These are phyloP conservation scores for Chaunax sp. DNA, from an alignment of 2,797 vertebrate species.

Conservation along the genomic window DNA sequence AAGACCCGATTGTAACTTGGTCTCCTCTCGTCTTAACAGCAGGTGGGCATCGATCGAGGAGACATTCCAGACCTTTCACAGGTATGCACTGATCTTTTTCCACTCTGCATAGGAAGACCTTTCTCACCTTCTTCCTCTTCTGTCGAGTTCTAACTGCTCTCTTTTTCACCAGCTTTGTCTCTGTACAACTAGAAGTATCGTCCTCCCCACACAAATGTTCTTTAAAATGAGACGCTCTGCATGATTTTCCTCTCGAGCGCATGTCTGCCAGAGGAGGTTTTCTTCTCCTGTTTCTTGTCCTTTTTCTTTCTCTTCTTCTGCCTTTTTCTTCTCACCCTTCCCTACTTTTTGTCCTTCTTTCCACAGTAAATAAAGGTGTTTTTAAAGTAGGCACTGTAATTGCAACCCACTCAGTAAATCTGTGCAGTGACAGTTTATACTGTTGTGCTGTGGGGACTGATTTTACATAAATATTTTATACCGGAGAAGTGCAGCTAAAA, in stretches of 20 bases:
- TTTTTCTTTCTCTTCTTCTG: constrained; percentile 39
- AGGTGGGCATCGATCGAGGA: constrained; percentile 99
- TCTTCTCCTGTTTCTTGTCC: constrained; percentile 46
- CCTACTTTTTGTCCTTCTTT: constrained; percentile 55
- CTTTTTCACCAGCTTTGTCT: constrained; percentile 45
- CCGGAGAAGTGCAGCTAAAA: constrained; percentile 52
- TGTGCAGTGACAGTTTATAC: constrained; percentile 54
- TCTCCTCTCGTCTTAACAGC: constrained; percentile 82
- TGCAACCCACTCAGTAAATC: constrained; percentile 30
- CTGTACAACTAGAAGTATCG: constrained; percentile 26
- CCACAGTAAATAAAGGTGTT: constrained; percentile 87
- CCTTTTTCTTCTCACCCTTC: constrained; percentile 52
- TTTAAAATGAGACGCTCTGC: constrained; percentile 63
- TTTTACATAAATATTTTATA: constrained; percentile 38
- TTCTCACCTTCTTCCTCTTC: constrained; percentile 21
- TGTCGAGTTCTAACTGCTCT: constrained; percentile 28
- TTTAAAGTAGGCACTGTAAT: constrained; percentile 23
- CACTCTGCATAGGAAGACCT: constrained; percentile 1
- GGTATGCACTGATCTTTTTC: constrained; percentile 77
- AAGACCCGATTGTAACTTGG: constrained; percentile 2
- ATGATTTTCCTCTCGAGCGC: constrained; percentile 75
- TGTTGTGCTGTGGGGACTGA: constrained; percentile 32
- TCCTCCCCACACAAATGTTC: constrained; percentile 47
- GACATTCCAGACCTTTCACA: constrained; percentile 99
- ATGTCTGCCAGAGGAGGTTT: constrained; percentile 71